Evolutionary conservation across 2,113 vertebrate species (phyloP).

Genomic region (Cyphomyrus discorhynchus): DNA sequence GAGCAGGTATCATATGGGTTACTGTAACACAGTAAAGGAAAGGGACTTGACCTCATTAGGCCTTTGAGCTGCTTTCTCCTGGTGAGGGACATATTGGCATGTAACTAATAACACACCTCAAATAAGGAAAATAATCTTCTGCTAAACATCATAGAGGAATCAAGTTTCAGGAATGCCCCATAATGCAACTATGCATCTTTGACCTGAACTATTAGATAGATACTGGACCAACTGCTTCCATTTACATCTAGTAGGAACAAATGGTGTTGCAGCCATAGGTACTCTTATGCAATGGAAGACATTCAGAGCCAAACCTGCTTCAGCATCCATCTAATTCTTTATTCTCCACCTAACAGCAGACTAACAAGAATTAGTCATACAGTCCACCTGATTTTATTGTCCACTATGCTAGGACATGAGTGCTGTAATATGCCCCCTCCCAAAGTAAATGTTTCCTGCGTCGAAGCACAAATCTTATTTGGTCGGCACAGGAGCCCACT

Average conservation of each 20-base stretch:
- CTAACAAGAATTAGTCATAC: conserved; percentile 57
- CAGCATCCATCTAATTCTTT: conserved; percentile 58
- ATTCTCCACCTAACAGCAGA: conserved; percentile 58
- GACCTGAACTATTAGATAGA: not conserved
- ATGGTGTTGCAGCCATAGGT: not conserved
- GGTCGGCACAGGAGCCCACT: conserved; percentile 50
- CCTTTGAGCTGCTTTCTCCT: not conserved
- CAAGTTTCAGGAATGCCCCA: not conserved
- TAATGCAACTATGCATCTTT: not conserved
- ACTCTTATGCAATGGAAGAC: not conserved
- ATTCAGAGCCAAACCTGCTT: conserved; percentile 48
- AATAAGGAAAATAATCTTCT: not conserved
- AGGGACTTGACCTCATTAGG: not conserved
- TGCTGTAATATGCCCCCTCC: conserved; percentile 58
- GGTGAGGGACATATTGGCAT: not conserved
- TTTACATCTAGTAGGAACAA: not conserved
- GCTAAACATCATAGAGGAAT: not conserved
- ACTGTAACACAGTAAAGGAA: not conserved
- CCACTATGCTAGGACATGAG: conserved; percentile 64
- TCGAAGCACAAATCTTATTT: conserved; percentile 72
- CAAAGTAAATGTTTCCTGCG: conserved; percentile 66
- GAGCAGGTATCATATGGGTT: not conserved
- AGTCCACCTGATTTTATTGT: conserved; percentile 46
- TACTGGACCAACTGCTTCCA: not conserved
- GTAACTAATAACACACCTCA: not conserved